Base-by-base conservation (phyloP, 1,140 invertebrate genomes). In the Psix sp. region DNA sequence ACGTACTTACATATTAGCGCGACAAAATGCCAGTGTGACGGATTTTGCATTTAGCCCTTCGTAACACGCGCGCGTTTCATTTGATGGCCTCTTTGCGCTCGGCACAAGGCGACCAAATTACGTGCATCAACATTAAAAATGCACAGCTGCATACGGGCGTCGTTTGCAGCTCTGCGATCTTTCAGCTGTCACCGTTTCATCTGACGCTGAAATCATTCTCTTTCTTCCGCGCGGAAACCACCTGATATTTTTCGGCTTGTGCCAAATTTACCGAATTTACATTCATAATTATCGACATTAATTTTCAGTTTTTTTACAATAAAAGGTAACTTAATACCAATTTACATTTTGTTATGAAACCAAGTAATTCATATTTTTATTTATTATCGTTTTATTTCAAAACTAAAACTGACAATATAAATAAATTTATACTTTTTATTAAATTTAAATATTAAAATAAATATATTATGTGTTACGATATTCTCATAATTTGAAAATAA, bases 121-220 rank as follows among this genome's bases (percentile, higher is more conserved):
- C 48, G 48, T 48, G 35, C 60, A 51, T 65, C 42, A 42, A 56
- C 43, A 80, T 80, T 76, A 80, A 80, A 78, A 59, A 52, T 36
- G 63, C 46, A 73, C 78, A 82, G 81, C 77, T 78, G 81, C 77
- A 81, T 81, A 77, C 75, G 81, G 75, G 81, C 81, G 51, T 77
- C 76, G 67, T 75, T 74, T 75, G 62, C 48, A 72, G 76, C 63
- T 67, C 54, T 56, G 45, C 56, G 65, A 77, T 77, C 73, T 62
- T 68, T 83, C 81, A 83, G 81, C 79, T 83, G 83, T 82, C 78
- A 80, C 77, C 70, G 43, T 77, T 77, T 70, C 70, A 67, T 74
- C 70, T 48, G 49, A 70, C 43, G 26, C 45, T 26, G 13, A 67
- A 77, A 43, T 73, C 46, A 68, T 72, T 59, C 46, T 66, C 74